Conservation (phyloP, 2,888 invertebrate genomes). For the Fabriciana adippe region DNA sequence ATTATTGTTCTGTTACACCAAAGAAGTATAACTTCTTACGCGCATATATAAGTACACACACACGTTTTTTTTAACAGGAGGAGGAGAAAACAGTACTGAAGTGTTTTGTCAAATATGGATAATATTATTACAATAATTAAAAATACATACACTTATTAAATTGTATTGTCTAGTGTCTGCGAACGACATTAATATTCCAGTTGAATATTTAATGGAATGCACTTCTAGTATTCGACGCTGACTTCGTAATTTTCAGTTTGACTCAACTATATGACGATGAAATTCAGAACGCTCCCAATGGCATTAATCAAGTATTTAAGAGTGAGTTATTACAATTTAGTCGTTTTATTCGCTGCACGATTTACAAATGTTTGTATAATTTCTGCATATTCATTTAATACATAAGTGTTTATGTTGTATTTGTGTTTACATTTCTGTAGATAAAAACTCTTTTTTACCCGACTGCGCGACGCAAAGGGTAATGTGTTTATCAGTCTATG, state of each 20-base stretch:
- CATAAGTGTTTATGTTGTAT: too few species aligned
- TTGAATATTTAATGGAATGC: conserved; percentile 45
- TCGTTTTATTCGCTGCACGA: conserved; percentile 23
- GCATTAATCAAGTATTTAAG: conserved; percentile 36
- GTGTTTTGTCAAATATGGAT: too few species aligned
- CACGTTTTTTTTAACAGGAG: too few species aligned
- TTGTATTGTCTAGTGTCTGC: conserved; percentile 32
- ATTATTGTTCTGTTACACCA: too few species aligned
- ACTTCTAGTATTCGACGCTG: conserved; percentile 40
- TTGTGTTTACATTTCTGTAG: too few species aligned
- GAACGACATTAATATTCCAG: conserved; percentile 33
- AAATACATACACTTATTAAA: background rate
- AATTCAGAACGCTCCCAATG: conserved; percentile 35
- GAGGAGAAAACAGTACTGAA: too few species aligned
- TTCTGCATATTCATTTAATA: conserved; percentile 5
- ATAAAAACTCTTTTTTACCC: too few species aligned
- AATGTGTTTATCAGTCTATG: too few species aligned
- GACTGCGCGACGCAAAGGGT: too few species aligned
- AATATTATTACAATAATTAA: background rate
- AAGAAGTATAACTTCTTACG: too few species aligned
- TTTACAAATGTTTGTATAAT: conserved; percentile 13
- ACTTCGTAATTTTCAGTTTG: conserved; percentile 44
- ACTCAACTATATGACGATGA: conserved; percentile 38
- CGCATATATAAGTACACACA: too few species aligned
- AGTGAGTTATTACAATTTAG: conserved; percentile 33